phyloP scores from a whole-genome alignment of 2,888 invertebrate species.

The Drosophila suboccidentalis region DNA sequence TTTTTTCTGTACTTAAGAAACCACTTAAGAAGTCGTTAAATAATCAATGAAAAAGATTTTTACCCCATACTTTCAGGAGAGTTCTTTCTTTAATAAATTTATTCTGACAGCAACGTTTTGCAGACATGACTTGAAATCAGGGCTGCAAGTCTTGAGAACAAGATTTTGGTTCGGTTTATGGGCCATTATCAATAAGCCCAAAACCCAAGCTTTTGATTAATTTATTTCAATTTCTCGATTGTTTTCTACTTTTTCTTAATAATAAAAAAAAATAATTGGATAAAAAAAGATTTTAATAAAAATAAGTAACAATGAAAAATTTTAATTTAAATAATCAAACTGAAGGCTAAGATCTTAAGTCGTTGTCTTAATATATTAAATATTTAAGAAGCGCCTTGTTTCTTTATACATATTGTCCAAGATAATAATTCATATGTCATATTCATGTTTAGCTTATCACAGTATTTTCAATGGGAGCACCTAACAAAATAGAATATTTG shows the following conservation, averaged over 20 bases:
- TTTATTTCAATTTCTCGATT: too few species aligned
- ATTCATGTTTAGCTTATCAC: background rate
- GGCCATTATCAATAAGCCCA: too few species aligned
- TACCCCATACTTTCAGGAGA: constrained; percentile 12
- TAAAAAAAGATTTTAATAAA: too few species aligned
- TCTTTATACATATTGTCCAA: background rate
- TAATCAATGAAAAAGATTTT: constrained; percentile 85
- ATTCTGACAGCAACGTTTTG: constrained; percentile 27
- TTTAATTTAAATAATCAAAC: too few species aligned
- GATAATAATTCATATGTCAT: background rate
- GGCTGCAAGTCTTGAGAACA: background rate
- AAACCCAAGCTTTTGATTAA: too few species aligned
- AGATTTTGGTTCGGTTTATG: background rate
- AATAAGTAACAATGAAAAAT: too few species aligned
- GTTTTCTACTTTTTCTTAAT: too few species aligned
- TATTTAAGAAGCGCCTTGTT: background rate
- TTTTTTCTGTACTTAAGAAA: constrained; percentile 84
- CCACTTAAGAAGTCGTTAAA: constrained; percentile 86
- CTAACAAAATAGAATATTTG: background rate
- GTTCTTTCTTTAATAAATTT: constrained; percentile 47
- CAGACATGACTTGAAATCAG: constrained; percentile 16
- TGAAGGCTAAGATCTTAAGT: too few species aligned
- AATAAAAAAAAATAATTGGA: too few species aligned
- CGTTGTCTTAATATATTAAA: too few species aligned
- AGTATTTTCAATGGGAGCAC: background rate